Conservation (phyloP, 2,113 vertebrate genomes). For the Neoarius graeffei region DNA sequence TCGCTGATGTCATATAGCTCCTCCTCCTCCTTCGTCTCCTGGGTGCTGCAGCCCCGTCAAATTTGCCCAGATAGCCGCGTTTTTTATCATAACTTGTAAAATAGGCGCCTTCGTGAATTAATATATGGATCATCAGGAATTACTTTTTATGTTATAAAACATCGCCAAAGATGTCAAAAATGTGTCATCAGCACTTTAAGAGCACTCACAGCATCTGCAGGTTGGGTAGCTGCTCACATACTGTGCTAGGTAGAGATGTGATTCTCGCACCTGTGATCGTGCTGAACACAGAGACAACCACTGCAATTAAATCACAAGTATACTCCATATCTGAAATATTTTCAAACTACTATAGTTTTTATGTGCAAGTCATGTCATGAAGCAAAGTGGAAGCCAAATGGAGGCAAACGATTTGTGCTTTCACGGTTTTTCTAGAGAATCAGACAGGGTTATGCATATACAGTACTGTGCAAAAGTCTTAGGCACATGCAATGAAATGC, state of each 20-base stretch:
- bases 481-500: too few relatives aligned
- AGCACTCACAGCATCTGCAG: slow-evolving; percentile 88
- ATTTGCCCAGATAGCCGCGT: too few relatives aligned
- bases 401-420: neutral
- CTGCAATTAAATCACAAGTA: neutral
- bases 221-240: slow-evolving; percentile 87
- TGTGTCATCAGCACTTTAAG: too few relatives aligned
- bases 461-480: too few relatives aligned
- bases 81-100: too few relatives aligned
- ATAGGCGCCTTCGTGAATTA: too few relatives aligned
- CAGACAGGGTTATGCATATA: neutral
- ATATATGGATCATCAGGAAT: too few relatives aligned
- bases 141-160: too few relatives aligned
- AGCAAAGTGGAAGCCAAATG: neutral
- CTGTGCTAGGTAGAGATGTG: slow-evolving; percentile 78
- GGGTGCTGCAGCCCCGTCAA: too few relatives aligned
- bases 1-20: too few relatives aligned
- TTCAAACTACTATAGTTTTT: neutral
- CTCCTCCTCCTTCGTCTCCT: too few relatives aligned
- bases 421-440: neutral
- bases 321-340: neutral
- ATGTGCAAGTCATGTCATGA: neutral
- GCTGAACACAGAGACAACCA: slow-evolving; percentile 50
- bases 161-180: too few relatives aligned
- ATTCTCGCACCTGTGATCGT: slow-evolving; percentile 88